phyloP scores from a whole-genome alignment of 2,888 invertebrate species.

The Drosophila mayaguana region DNA sequence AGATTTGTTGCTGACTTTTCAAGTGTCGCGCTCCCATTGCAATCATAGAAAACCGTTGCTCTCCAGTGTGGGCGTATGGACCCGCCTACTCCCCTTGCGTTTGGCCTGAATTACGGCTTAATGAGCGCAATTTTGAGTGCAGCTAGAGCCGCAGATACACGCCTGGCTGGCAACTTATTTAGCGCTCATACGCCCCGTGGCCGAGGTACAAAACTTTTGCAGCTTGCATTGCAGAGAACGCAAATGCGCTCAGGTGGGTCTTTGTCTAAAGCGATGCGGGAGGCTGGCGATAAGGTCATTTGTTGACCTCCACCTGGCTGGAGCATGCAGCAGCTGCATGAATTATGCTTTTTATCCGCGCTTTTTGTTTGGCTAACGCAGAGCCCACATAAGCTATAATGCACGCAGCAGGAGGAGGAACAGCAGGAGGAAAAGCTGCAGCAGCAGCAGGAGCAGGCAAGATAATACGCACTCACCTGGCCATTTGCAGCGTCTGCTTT shows the following conservation, averaged over 20 bases:
- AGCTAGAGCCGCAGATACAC: constrained; percentile 48
- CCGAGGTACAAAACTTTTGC: constrained; percentile 23
- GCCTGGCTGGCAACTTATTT: constrained; percentile 70
- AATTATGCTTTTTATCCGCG: constrained; percentile 52
- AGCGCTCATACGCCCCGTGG: constrained; percentile 73
- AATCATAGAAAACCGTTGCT: constrained; percentile 51
- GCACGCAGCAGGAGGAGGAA: constrained; percentile 28
- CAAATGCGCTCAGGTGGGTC: background rate
- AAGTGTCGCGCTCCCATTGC: constrained; percentile 62
- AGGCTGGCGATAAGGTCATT: constrained; percentile 30
- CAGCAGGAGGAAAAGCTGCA: constrained; percentile 5
- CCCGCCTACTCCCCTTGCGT: background rate
- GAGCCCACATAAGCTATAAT: constrained; percentile 58
- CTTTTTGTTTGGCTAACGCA: constrained; percentile 34
- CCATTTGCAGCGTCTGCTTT: constrained; percentile 41
- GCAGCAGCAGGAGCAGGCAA: constrained; percentile 20
- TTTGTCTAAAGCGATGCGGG: constrained; percentile 33
- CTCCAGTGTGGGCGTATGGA: background rate
- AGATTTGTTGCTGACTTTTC: constrained; percentile 56
- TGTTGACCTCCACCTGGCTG: constrained; percentile 26
- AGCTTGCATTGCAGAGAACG: constrained; percentile 38
- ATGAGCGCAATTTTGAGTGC: constrained; percentile 70
- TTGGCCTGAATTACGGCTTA: constrained; percentile 72
- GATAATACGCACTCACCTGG: constrained; percentile 39
- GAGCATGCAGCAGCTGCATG: constrained; percentile 36